phyloP scores from a whole-genome alignment of 2,113 vertebrate genomes.

The Hippocampus barbouri region DNA sequence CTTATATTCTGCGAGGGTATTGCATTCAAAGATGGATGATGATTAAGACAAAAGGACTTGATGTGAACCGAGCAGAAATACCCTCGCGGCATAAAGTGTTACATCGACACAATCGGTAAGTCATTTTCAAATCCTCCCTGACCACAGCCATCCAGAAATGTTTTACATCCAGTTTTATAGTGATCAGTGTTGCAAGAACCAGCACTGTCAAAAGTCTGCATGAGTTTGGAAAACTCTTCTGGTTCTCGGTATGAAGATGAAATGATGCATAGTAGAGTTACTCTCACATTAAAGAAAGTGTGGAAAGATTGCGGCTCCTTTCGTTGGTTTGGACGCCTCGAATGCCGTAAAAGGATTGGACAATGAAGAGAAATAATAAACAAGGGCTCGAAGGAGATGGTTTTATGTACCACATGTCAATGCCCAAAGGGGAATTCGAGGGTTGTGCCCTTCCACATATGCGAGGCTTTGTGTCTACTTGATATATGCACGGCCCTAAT shows the following conservation, averaged over 20 bases:
- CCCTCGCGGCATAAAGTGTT: background rate
- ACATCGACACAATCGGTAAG: background rate
- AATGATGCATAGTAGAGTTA: background rate
- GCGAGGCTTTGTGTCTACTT: slow-evolving; percentile 28
- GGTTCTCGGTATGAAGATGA: background rate
- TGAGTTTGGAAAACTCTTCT: background rate
- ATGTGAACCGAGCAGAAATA: background rate
- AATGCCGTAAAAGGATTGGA: slow-evolving; percentile 2
- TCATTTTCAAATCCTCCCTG: background rate
- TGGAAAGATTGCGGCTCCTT: slow-evolving; percentile 6
- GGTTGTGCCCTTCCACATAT: slow-evolving; percentile 29
- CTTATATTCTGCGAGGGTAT: too few species aligned
- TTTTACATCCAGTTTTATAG: background rate
- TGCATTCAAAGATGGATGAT: too few species aligned
- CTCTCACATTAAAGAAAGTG: background rate
- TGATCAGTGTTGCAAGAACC: background rate
- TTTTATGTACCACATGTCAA: slow-evolving; percentile 28
- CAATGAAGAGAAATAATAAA: slow-evolving; percentile 19
- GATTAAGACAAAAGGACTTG: too few species aligned
- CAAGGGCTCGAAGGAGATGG: slow-evolving; percentile 19
- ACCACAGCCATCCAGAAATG: background rate
- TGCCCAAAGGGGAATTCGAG: slow-evolving; percentile 35
- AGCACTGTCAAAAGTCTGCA: background rate
- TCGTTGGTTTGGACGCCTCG: slow-evolving; percentile 8
- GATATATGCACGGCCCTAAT: slow-evolving; percentile 22